Evolutionary conservation across 2,797 vertebrate genomes (phyloP), one percentile per base, ranked within the genome.

Genomic region (Malurus leucopterus): DNA sequence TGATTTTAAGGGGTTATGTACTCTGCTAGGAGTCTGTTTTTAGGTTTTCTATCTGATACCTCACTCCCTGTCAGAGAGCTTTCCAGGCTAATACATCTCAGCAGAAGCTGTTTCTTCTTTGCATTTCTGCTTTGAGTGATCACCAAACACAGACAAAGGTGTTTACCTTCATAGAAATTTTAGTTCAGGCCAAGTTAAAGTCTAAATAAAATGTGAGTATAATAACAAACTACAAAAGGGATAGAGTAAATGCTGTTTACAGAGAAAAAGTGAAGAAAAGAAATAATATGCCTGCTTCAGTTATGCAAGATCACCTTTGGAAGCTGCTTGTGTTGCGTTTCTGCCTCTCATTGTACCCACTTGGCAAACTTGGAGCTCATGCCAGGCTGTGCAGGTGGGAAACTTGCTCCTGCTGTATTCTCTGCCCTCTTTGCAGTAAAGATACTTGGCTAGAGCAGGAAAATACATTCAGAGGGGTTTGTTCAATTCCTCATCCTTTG

Each of bases 121-220:
- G 22, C 54, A 7, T 30, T 8, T 40, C 8, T 53, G 2, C 29
- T 70, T 38, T 36, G 44, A 70, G 55, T 53, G 13, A 10, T 67
- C 32, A 24, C 32, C 13, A 21, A 12, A 8, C 13, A 32, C 4
- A 38, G 61, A 32, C 1, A 0, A 5, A 5, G 6, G 1, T 27
- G 6, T 23, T 88, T 36, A 29, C 13, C 10, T 61, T 75, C 8
- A 14, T 5, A 46, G 9, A 12, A 13, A 19, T 53, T 78, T 26
- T 41, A 62, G 21, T 43, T 82, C 23, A n/a, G 27, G 15, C 34
- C 32, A 63, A 67, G 36, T 20, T 40, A 47, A 82, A 80, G 16
- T 34, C 24, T 65, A n/a, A 65, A 80, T 19, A n/a, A 76, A 65
- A 46, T 22, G 2, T 44, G 14, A 44, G 1, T 29, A 2, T 44